Percentiles rank a stretch among this genome's conserved stretches.
These are phyloP conservation scores for Osedax frankpressi DNA, from an alignment of 2,888 invertebrate genomes.

Conservation along the genomic window DNA sequence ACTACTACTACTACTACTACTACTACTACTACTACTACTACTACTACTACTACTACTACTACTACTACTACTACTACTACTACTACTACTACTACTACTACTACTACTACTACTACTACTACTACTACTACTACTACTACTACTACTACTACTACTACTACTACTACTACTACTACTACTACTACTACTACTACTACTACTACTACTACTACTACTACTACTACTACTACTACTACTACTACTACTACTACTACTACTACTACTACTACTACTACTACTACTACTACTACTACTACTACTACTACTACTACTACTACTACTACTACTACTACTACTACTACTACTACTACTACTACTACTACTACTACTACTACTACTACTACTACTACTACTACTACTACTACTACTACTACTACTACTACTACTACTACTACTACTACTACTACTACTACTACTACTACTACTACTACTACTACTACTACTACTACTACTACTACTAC, in stretches of 20 bases:
- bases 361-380: not conserved
- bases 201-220: not conserved
- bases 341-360: slow-evolving; percentile 3
- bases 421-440: not conserved
- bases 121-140: not conserved
- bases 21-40: not conserved
- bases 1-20: not conserved
- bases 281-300: not conserved
- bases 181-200: not conserved
- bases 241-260: not conserved
- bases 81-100: not conserved
- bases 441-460: slow-evolving; percentile 2
- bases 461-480: not conserved
- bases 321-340: not conserved
- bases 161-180: not conserved
- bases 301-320: not conserved
- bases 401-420: slow-evolving; percentile 12
- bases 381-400: slow-evolving; percentile 10
- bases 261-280: not conserved
- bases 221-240: not conserved
- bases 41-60: not conserved
- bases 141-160: not conserved
- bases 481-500: not conserved
- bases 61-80: not conserved
- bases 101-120: not conserved